Evolutionary conservation across 2,113 vertebrate genomes (phyloP), one percentile per base, ranked within the genome.

Genomic region (Chaetodon trifascialis): DNA sequence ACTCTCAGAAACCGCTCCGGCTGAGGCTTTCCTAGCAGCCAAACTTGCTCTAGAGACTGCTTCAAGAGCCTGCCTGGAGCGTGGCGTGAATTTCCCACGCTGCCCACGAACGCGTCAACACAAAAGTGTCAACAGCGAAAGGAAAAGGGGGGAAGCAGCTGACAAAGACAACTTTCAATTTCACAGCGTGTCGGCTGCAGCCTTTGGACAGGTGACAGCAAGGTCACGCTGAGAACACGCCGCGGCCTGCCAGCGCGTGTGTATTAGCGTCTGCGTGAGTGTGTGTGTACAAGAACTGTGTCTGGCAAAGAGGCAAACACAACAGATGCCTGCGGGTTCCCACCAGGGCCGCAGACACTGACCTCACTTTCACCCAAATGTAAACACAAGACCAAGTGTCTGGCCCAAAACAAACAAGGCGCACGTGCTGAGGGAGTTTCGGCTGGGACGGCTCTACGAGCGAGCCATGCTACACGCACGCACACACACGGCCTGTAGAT

Each of bases 301-400:
- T 89, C 73, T 89, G 87, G 71, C 79, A 74, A 38, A 46, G 49
- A 84, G 4, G 75, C 86, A 79, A 85, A 85, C 63, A 85, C 80
- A 91, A 69, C 87, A 90, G 84, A 90, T 82, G 83, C 77, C 83
- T 87, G 87, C 62, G 82, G 86, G 66, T 81, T 87, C 81, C 87
- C 88, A 83, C 56, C 87, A 66, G 69, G 79, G 58, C 83, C 67
- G n/a, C 82, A 91, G 85, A 87, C 82, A 73, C 49, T 81, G 88
- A 91, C 89, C 86, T 88, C 77, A 73, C 83, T 84, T 84, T 88
- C 71, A 91, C 74, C 85, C 80, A 78, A 89, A 90, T 15, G 75
- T 91, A 91, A 92, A 92, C 83, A 92, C 60, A 56, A 86, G 84
- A 87, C 82, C 80, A 80, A 86, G 82, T 77, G 66, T 52, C 74